Evolutionary conservation across 2,888 invertebrate species (phyloP), one percentile per base, ranked within the genome.

Genomic region (Empis stercorea): DNA sequence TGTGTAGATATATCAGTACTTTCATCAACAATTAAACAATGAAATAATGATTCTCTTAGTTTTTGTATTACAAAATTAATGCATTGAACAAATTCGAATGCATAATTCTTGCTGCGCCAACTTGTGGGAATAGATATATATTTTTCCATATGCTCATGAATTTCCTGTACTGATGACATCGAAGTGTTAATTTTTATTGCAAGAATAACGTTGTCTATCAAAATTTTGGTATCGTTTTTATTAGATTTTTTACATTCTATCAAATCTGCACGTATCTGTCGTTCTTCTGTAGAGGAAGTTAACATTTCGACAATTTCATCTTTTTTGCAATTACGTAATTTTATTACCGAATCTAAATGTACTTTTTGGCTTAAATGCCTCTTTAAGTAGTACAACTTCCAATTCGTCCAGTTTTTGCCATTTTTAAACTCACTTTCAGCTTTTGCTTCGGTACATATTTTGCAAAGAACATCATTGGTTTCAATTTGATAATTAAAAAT

Each of bases 141-240:
- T 9, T 32, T 32, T 32, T 32, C 15, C 36, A 37, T 14, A 37
- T 37, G 36, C 7, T 37, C 36, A 37, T 37, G 36, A 14, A 37
- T 37, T 37, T 37, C 36, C 4, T 37, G 36, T 30, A 16, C 16
- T 16, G 44, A 44, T 13, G 37, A 38, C 38, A 44, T 44, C 3
- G 44, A 44, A 38, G 38, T 44, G 44, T 44, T 44, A 37, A 44
- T 44, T 44, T 44, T 44, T 38, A 44, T 44, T 44, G 44, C 38
- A 7, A 44, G 38, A n/a, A 44, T 44, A 44, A 38, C 44, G 30
- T 44, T 44, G 13, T 44, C 38, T 15, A 39, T 38, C 13, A 44
- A 44, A 38, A 44, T 44, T 44, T 37, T 44, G 4, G 11, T 38
- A 30, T 37, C 27, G 13, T 27, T 44, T 44, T 37, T 44, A 37